These are phyloP conservation scores for Agrilus planipennis DNA, from an alignment of 1,140 invertebrate genomes.

Conservation along the genomic window DNA sequence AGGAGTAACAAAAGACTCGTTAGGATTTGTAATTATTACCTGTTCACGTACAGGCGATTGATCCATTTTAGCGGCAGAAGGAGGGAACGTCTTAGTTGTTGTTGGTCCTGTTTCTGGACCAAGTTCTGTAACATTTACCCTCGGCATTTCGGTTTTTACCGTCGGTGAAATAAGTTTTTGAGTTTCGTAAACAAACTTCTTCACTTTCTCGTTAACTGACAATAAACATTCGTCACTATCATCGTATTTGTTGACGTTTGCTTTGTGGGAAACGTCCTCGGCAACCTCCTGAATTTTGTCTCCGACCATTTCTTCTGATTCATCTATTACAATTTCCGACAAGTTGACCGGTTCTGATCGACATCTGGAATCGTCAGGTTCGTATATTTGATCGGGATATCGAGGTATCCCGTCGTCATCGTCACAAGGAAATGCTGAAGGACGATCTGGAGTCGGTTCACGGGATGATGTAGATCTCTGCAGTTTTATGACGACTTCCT, in stretches of 20 bases:
- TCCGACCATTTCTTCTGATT: conserved; percentile 31
- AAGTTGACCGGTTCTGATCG: conserved; percentile 36
- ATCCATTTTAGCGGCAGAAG: background rate
- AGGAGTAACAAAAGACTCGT: no score
- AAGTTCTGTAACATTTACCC: background rate
- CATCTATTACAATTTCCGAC: conserved; percentile 31
- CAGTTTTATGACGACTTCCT: conserved; percentile 45
- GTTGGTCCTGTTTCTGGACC: background rate
- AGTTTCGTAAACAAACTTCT: conserved; percentile 48
- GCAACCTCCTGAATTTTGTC: conserved; percentile 40
- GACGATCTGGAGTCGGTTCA: conserved; percentile 54
- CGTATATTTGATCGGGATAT: conserved; percentile 55
- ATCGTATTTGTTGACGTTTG: conserved; percentile 28
- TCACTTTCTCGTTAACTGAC: conserved; percentile 53
- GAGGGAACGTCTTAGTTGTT: conserved; percentile 1
- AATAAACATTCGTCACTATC: conserved; percentile 48
- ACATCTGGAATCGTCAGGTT: conserved; percentile 50
- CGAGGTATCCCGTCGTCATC: conserved; percentile 44
- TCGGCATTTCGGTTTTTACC: background rate
- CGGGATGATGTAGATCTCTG: conserved; percentile 58
- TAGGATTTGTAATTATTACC: no score
- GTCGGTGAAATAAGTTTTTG: conserved; percentile 34
- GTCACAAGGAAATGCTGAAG: conserved; percentile 48
- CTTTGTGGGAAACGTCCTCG: conserved; percentile 35
- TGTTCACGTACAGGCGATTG: background rate